Percentiles rank a stretch among this genome's conserved stretches.
Evolutionary conservation across 2,113 vertebrate species (phyloP).

Genomic region (Dolichotis patagonum): DNA sequence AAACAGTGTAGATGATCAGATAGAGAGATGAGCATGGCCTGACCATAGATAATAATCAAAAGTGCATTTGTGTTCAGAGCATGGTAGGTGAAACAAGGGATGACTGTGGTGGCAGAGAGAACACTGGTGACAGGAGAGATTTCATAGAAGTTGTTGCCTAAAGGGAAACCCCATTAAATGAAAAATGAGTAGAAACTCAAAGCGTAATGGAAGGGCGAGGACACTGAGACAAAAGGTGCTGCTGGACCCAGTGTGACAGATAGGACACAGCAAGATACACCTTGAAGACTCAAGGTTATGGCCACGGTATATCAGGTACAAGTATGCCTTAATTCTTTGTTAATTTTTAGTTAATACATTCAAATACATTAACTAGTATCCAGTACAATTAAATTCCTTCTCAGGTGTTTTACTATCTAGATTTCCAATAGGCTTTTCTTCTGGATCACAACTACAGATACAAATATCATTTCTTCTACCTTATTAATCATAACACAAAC

Average conservation of each 20-base stretch:
- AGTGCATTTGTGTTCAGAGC: not conserved
- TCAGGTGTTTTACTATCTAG: not conserved
- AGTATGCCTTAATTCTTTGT: not conserved
- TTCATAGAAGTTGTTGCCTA: not conserved
- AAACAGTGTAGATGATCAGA: not conserved
- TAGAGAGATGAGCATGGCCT: not conserved
- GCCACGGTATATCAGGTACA: not conserved
- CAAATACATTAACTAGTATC: not conserved
- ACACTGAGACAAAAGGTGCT: not conserved
- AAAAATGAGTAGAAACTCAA: not conserved
- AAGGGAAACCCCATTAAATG: not conserved
- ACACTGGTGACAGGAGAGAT: not conserved
- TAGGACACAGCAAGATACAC: not conserved
- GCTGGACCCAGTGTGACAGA: not conserved
- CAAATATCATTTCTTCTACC: not conserved
- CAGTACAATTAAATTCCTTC: not conserved
- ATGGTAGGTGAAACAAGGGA: not conserved
- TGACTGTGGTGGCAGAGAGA: not conserved
- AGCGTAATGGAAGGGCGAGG: not conserved
- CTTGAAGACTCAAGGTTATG: not conserved
- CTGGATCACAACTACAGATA: not conserved
- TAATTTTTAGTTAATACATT: not conserved
- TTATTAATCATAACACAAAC: constrained; percentile 26
- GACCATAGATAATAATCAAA: not conserved
- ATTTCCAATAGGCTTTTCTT: not conserved